Evolutionary conservation across 1,140 invertebrate genomes (phyloP), one percentile per base, ranked within the genome.

Genomic region (Acromyrmex echinatior): DNA sequence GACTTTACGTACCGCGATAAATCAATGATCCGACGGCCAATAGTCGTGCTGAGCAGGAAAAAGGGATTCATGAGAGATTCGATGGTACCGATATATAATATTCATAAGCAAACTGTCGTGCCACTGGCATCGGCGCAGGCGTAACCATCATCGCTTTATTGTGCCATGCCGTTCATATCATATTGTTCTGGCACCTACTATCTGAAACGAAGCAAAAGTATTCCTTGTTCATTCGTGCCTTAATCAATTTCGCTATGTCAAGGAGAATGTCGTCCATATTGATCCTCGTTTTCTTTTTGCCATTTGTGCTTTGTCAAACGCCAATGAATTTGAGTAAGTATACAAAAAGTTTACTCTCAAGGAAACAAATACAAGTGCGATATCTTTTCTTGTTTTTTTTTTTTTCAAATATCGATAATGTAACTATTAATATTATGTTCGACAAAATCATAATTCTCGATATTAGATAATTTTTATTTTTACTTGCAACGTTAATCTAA

Each of bases 31-130:
- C 45, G n/a, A 53, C 62, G 80, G 65, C 68, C 51, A 62, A 73
- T 71, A 65, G 70, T 84, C 70, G 25, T 28, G 31, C 12, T 28
- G 58, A 14, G 45, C 60, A 74, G 74, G 71, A 71, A 77, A 88
- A 91, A 86, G 90, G 90, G 91, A 87, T 76, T 86, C 86, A 90
- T 81, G 89, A 70, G 66, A 70, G 66, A 93, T 94, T 94, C 93
- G 92, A 94, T 91, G 87, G 91, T 84, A 81, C 14, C 39, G 84
- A 91, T 94, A 92, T 94, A 88, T 82, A 94, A 94, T 93, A 94
- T 95, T 94, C 85, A 95, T 93, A 93, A 92, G 81, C 79, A 79
- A 66, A 66, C 28, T 45, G n/a, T 74, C 49, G 51, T 53, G 49
- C 16, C 53, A 58, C 45, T 16, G 79, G 21, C 25, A 74, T 84